These are phyloP conservation scores for Chondrilla cf. caribensis DNA, from an alignment of 37 sponge, comb jelly and placozoan species.

Conservation along the genomic window DNA sequence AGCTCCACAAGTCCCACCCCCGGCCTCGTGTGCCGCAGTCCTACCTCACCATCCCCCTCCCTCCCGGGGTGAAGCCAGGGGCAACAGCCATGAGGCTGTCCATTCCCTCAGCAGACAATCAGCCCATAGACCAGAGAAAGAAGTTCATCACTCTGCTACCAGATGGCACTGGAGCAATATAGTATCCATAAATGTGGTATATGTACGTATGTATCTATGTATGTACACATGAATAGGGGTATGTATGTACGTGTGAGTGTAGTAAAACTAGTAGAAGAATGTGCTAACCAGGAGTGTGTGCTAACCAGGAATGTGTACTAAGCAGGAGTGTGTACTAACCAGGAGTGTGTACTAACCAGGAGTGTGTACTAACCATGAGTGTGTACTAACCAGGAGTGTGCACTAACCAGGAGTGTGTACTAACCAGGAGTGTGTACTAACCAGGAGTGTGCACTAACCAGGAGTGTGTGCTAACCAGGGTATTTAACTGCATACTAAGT, in stretches of 20 bases:
- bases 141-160: constrained; percentile 51
- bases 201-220: neutral
- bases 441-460: no score
- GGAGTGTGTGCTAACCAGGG: no score
- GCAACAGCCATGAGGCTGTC: constrained; percentile 17
- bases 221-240: neutral
- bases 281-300: no score
- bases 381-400: no score
- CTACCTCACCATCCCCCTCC: constrained; percentile 8
- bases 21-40: neutral
- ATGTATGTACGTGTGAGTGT: neutral
- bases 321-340: no score
- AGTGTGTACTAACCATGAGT: no score
- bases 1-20: constrained; percentile 20
- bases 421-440: no score
- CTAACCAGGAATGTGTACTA: no score
- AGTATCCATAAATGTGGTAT: constrained; percentile 30
- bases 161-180: constrained; percentile 66
- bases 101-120: neutral
- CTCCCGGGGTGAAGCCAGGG: constrained; percentile 4
- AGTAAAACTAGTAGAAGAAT: neutral
- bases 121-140: constrained; percentile 18
- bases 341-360: no score
- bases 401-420: no score
- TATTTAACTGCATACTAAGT: no score